Percentiles rank a stretch among this genome's conserved stretches.
Conservation (phyloP, 2,888 invertebrate genomes). For the Biston betularia region DNA sequence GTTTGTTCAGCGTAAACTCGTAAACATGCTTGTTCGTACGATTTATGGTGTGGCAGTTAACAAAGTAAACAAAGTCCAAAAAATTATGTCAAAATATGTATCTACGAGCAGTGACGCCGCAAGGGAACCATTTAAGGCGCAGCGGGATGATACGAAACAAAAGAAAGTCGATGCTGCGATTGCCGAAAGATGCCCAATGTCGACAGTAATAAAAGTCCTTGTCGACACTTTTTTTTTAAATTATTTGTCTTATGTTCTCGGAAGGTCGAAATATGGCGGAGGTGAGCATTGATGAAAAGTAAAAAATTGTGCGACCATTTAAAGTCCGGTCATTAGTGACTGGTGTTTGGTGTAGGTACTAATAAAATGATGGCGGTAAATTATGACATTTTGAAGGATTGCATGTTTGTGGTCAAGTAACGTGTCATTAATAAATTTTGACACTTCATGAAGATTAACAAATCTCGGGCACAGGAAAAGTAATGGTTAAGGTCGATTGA, state of each 20-base stretch:
- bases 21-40: slow-evolving; percentile 46
- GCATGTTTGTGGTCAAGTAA: slow-evolving; percentile 55
- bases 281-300: slow-evolving; percentile 55
- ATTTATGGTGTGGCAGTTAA: slow-evolving; percentile 44
- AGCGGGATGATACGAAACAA: slow-evolving; percentile 68
- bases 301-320: slow-evolving; percentile 69
- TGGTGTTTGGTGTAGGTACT: slow-evolving; percentile 52
- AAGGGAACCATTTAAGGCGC: slow-evolving; percentile 64
- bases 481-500: neutral
- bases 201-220: slow-evolving; percentile 65
- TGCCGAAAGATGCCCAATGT: slow-evolving; percentile 25
- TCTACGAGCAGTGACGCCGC: slow-evolving; percentile 62
- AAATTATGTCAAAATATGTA: slow-evolving; percentile 70
- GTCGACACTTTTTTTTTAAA: slow-evolving; percentile 64
- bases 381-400: slow-evolving; percentile 67
- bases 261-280: slow-evolving; percentile 73
- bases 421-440: slow-evolving; percentile 58
- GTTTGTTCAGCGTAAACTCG: slow-evolving; percentile 44
- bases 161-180: slow-evolving; percentile 63
- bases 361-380: slow-evolving; percentile 52
- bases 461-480: slow-evolving; percentile 16
- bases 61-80: slow-evolving; percentile 45
- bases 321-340: slow-evolving; percentile 69
- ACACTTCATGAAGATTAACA: slow-evolving; percentile 36
- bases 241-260: slow-evolving; percentile 69